These are phyloP conservation scores for human (Homo sapiens) DNA, from an alignment of 2,113 vertebrate genomes.

Conservation along the genomic window DNA sequence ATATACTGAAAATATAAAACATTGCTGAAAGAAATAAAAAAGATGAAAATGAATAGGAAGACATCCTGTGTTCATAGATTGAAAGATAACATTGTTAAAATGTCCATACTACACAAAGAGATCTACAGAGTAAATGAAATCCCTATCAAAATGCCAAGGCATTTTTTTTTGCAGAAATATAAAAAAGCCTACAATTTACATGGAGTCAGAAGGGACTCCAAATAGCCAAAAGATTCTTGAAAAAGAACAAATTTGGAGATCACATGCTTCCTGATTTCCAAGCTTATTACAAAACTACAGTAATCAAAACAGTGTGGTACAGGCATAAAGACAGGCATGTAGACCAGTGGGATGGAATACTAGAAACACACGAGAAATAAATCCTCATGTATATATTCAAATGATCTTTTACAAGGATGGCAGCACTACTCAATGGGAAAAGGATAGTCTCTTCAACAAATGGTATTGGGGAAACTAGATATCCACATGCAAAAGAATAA, in stretches of 20 bases:
- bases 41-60: neutral
- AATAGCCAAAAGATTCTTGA: neutral
- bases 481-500: neutral
- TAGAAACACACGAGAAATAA: neutral
- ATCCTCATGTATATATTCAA: neutral
- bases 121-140: neutral
- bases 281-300: neutral
- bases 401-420: neutral
- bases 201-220: neutral
- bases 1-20: neutral
- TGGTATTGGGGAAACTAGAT: neutral
- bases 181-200: neutral
- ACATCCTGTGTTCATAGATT: neutral
- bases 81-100: neutral
- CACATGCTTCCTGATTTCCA: neutral
- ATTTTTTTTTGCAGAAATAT: neutral
- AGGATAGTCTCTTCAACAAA: neutral
- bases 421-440: neutral
- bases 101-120: neutral
- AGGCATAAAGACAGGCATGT: neutral
- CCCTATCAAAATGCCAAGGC: neutral
- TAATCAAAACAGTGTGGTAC: neutral
- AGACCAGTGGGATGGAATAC: neutral
- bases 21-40: neutral
- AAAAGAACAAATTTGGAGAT: neutral